Evolutionary conservation across 2,113 vertebrate species (phyloP), one percentile per base, ranked within the genome.

Genomic region (Vulpes lagopus): DNA sequence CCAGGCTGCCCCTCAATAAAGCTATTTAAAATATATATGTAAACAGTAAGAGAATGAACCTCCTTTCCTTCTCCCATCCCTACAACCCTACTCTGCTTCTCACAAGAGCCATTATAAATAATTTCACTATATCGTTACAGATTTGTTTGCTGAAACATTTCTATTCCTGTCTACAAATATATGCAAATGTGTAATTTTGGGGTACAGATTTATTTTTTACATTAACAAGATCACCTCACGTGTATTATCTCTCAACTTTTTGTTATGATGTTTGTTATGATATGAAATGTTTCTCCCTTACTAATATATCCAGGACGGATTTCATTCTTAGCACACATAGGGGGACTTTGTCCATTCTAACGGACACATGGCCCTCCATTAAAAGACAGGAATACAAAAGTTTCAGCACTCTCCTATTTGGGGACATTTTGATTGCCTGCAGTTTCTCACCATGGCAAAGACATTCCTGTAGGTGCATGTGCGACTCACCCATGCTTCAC

Each of bases 301-400:
- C 32, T 25, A 14, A 11, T 17, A 14, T 19, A 38, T 11, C 43
- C 64, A 23, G 38, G n/a, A 57, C 38, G 20, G 2, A 90, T 78
- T 59, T 38, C 51, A 23, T 55, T 43, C 25, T 57, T 27, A 71
- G 15, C 80, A 79, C 4, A 20, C 5, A 0, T 6, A 14, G 3
- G 57, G 43, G 17, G 81, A 23, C 15, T 51, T 73, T 11, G 5
- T 15, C 20, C 78, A 38, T 96, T 57, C 55, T 8, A 35, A 11
- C 3, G 38, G 43, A 14, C 11, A 7, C 2, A 8, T 19, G 20
- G 19, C 3, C 0, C 16, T 30, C 27, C 32, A 2, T 16, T 19
- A 51, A 14, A 35, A 59, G 19, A 2, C 25, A 25, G 15, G 82
- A 38, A 73, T n/a, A 62, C 10, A 11, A 59, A 93, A 11, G 12